Evolutionary conservation across 2,888 invertebrate genomes (phyloP), one percentile per base, ranked within the genome.

Genomic region (Hirtodrosophila alboralis): DNA sequence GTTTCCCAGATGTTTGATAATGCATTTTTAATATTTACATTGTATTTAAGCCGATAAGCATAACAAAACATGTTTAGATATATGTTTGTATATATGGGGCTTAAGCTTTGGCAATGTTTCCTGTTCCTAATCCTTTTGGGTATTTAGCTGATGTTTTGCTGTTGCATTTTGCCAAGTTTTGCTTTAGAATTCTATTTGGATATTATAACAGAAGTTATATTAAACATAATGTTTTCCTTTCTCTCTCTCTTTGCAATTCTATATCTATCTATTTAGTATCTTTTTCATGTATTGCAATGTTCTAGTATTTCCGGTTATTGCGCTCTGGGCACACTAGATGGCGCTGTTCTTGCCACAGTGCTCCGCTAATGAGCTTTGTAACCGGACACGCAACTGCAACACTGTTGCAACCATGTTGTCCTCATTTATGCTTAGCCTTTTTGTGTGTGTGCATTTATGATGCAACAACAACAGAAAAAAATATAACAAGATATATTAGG

Each of bases 301-400:
- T 73, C 14, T 40, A 43, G 37, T 57, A 57, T 73, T 61, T 73
- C 70, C 70, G 69, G 52, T 31, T n/a, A n/a, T n/a, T 38, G 45
- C 38, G 57, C 49, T 33, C 53, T 33, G 31, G 56, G 43, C 52
- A 41, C 63, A 65, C 45, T 58, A 54, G 76, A 57, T 74, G 67
- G 60, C 73, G 81, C 61, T 71, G 43, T 36, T 61, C n/a, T 37
- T 23, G 23, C 23, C 6, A 8, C 8, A 2, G 23, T 8, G 8
- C 60, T n/a, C n/a, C n/a, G 75, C 79, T 80, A 80, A 80, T 85
- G 79, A 80, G 79, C 86, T 80, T 80, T 85, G 86, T 59, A 79
- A 85, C 84, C 79, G 79, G 79, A 80, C 75, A 60, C 86, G 64
- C 45, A n/a, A n/a, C n/a, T n/a, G n/a, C n/a, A n/a, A n/a, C n/a